Percentiles rank a stretch among this genome's conserved stretches.
These are phyloP conservation scores for Mola mola DNA, from an alignment of 2,113 vertebrate species.

Conservation along the genomic window DNA sequence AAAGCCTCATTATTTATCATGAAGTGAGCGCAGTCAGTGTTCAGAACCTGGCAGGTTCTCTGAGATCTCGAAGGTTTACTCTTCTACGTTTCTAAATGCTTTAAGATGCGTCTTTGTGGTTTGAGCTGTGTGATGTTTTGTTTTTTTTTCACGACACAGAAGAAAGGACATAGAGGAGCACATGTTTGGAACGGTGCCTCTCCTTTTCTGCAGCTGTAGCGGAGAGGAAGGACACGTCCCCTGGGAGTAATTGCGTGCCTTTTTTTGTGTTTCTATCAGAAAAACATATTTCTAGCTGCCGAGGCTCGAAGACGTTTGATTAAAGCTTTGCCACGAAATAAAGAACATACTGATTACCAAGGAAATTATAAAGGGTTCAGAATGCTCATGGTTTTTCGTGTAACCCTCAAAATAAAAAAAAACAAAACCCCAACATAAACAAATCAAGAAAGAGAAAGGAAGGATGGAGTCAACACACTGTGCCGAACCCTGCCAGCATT, in stretches of 20 bases:
- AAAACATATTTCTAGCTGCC: constrained; percentile 68
- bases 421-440: no score
- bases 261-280: constrained; percentile 67
- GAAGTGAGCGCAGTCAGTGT: no score
- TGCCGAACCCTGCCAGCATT: constrained; percentile 58
- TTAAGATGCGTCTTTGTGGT: constrained; percentile 39
- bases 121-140: not conserved
- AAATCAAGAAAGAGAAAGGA: constrained; percentile 63
- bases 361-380: constrained; percentile 65
- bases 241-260: constrained; percentile 70
- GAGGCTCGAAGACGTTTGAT: constrained; percentile 68
- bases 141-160: constrained; percentile 40
- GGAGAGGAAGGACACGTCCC: constrained; percentile 60
- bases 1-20: constrained; percentile 18
- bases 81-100: no score
- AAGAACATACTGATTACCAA: constrained; percentile 66
- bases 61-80: no score
- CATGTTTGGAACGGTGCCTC: constrained; percentile 58
- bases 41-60: no score
- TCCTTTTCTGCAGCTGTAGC: constrained; percentile 73
- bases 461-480: constrained; percentile 59
- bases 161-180: constrained; percentile 42
- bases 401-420: constrained; percentile 46
- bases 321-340: constrained; percentile 57
- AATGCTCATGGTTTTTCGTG: constrained; percentile 46